Base-by-base conservation (phyloP, 2,797 vertebrate genomes). In the Enteromius viviparus region DNA sequence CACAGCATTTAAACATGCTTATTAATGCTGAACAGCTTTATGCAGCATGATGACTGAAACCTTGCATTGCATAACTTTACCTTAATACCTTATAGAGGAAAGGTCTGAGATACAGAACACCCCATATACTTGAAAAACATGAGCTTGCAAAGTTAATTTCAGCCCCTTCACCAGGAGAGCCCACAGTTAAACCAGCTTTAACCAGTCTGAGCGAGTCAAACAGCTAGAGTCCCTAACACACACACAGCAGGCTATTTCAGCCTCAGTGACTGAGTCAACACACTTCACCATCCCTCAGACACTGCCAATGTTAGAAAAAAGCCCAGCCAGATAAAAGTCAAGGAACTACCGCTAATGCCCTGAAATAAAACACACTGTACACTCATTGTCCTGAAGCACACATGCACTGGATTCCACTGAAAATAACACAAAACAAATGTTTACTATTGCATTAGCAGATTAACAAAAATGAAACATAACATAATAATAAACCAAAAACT, bases 131-230 rank as follows among this genome's bases (percentile, higher is more conserved):
- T 0, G 11, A 45, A 47, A 79, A 69, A 53, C 62, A 68, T 58
- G 49, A 69, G 81, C 81, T 77, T 69, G 74, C 51, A 70, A 42
- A 70, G 64, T 70, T 83, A 37, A 83, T 77, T 78, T 83, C 80
- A 82, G 58, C 47, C 69, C 81, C 75, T 82, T 78, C 66, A 85
- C 49, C 58, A 62, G 45, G 26, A 53, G 51, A 76, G 26, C 51
- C 53, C 34, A 37, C 11, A 12, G n/a, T 66, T 77, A 76, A 82
- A 83, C 62, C 85, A 53, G 85, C 78, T 58, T 76, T 17, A 74
- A 80, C 75, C 75, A 86, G 76, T 70, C 62, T 69, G 49, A 76
- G n/a, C 51, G 15, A 72, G 72, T 68, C 17, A 37, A 45, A 34
- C 26, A 29, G 34, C 47, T 55, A 74, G 9, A 58, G 10, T 11